phyloP scores from a whole-genome alignment of 2,113 vertebrate genomes.

The Thamnaconus septentrionalis region DNA sequence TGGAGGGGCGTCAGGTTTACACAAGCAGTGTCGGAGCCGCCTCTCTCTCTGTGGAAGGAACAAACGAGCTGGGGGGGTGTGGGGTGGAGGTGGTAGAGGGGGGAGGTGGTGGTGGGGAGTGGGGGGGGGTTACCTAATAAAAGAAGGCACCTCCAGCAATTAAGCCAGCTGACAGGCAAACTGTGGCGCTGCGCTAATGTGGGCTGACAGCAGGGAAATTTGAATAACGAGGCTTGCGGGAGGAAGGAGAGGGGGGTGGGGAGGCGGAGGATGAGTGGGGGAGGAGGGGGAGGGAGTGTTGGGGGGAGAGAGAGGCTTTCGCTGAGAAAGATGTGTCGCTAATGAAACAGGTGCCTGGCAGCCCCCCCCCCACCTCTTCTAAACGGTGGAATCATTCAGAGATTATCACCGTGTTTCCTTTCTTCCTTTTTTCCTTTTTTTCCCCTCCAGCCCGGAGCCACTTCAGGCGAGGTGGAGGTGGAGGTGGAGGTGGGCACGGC shows the following conservation, averaged over 20 bases:
- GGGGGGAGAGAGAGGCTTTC: background rate
- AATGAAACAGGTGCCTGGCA: constrained; percentile 79
- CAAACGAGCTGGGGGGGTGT: constrained; percentile 60
- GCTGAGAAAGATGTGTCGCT: constrained; percentile 67
- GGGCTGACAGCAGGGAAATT: constrained; percentile 80
- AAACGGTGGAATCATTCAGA: constrained; percentile 57
- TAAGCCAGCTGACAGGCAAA: constrained; percentile 79
- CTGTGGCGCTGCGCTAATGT: constrained; percentile 73
- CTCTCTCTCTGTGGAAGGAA: constrained; percentile 55
- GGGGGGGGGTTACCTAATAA: constrained; percentile 73
- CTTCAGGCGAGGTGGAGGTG: constrained; percentile 15
- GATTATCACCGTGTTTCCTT: constrained; percentile 62
- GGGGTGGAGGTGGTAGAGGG: constrained; percentile 10
- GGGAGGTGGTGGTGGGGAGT: background rate
- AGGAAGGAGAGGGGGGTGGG: constrained; percentile 51
- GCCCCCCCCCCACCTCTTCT: constrained; percentile 52
- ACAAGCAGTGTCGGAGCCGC: constrained; percentile 62
- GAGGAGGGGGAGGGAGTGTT: constrained; percentile 21
- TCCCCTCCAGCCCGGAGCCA: constrained; percentile 28
- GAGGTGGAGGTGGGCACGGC: no score
- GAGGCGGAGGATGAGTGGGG: constrained; percentile 25
- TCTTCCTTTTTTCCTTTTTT: no score
- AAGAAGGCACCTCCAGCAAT: constrained; percentile 79
- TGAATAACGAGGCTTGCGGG: constrained; percentile 79
- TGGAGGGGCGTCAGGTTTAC: constrained; percentile 57